Percentiles rank a stretch among this genome's conserved stretches.
These are phyloP conservation scores for Neosilurus hyrtlii DNA, from an alignment of 2,797 vertebrate genomes.

Conservation along the genomic window DNA sequence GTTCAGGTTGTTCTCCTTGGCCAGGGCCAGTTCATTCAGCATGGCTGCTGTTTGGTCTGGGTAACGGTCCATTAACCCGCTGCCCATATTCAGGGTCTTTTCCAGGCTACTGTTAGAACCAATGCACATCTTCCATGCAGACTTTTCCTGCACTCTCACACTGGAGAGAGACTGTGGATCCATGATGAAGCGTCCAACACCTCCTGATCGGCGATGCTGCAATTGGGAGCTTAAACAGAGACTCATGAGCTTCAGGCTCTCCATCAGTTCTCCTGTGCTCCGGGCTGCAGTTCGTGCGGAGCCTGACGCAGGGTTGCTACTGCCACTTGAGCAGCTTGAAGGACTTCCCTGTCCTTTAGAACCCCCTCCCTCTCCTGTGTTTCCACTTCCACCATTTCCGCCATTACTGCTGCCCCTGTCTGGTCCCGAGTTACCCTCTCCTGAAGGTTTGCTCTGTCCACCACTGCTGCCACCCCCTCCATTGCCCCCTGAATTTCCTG, in stretches of 20 bases:
- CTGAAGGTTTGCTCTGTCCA: slow-evolving; percentile 83
- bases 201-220: slow-evolving; percentile 68
- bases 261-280: slow-evolving; percentile 83
- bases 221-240: slow-evolving; percentile 90
- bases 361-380: slow-evolving; percentile 58
- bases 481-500: slow-evolving; percentile 85
- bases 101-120: slow-evolving; percentile 74
- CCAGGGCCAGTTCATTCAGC: slow-evolving; percentile 74
- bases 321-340: slow-evolving; percentile 76
- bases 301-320: slow-evolving; percentile 61
- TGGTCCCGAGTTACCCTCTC: slow-evolving; percentile 76
- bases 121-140: slow-evolving; percentile 91
- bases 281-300: slow-evolving; percentile 60
- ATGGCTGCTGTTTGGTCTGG: slow-evolving; percentile 79
- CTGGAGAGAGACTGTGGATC: slow-evolving; percentile 84
- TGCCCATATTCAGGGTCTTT: slow-evolving; percentile 62
- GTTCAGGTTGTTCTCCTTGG: slow-evolving; percentile 80
- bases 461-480: slow-evolving; percentile 72
- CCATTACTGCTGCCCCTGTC: slow-evolving; percentile 76
- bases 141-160: slow-evolving; percentile 89
- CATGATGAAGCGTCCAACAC: slow-evolving; percentile 76
- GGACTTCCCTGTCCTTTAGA: slow-evolving; percentile 81
- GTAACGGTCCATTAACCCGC: slow-evolving; percentile 68
- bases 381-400: slow-evolving; percentile 56
- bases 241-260: slow-evolving; percentile 92